phyloP scores from a whole-genome alignment of 2,888 invertebrate species.

The Eristalis arbustorum region DNA sequence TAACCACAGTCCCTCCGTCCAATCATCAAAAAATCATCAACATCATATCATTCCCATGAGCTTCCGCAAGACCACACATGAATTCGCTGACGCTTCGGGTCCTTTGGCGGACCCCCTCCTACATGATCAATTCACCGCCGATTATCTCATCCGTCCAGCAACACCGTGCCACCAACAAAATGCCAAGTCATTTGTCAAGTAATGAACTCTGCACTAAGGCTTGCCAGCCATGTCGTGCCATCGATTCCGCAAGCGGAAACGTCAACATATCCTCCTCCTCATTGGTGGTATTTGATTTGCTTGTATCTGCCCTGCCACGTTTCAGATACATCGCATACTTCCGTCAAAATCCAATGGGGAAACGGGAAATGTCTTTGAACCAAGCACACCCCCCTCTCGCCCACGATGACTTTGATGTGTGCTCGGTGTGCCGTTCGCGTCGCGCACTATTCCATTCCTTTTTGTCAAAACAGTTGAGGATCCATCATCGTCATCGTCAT shows the following conservation, averaged over 20 bases:
- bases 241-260: background rate
- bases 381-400: background rate
- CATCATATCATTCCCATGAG: background rate
- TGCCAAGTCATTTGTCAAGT: background rate
- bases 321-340: background rate
- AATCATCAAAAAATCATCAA: background rate
- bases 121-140: background rate
- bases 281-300: constrained; percentile 1
- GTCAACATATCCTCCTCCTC: background rate
- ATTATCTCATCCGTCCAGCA: background rate
- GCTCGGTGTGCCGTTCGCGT: constrained; percentile 2
- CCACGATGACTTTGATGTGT: constrained; percentile 38
- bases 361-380: constrained; percentile 38
- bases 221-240: background rate
- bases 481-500: constrained; percentile 37
- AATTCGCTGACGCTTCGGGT: background rate
- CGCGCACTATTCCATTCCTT: constrained; percentile 32
- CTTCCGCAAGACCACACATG: background rate
- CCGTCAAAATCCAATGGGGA: background rate
- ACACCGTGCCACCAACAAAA: background rate
- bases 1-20: background rate
- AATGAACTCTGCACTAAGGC: background rate
- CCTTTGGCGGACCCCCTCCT: background rate
- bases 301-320: constrained; percentile 6
- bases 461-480: constrained; percentile 26